A percentile compares a stretch with the other conserved stretches of the same genome.
phyloP scores from a whole-genome alignment of 2,797 vertebrate species.

The Novumbra hubbsi region DNA sequence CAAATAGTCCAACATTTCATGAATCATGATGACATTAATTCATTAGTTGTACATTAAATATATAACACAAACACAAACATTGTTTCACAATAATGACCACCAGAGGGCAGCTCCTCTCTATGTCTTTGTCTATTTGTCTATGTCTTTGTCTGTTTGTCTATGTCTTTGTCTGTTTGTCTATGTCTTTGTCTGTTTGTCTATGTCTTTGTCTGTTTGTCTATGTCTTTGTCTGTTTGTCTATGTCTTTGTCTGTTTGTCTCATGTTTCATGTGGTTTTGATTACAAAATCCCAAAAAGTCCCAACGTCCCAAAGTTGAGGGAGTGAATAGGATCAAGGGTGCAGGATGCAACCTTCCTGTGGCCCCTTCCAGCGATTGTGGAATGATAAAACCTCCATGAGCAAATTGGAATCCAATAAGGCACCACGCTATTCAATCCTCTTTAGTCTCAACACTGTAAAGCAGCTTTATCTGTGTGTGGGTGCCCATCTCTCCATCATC shows the following conservation, averaged over 20 bases:
- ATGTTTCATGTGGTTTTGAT: neutral
- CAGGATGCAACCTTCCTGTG: too few species aligned
- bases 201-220: too few species aligned
- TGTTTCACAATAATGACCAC: constrained; percentile 17
- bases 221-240: neutral
- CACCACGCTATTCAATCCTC: too few species aligned
- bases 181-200: neutral
- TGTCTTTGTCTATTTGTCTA: too few species aligned
- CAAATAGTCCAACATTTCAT: neutral
- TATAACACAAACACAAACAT: neutral
- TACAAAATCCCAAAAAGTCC: too few species aligned
- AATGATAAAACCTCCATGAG: too few species aligned
- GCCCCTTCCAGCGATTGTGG: too few species aligned
- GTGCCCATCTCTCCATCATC: constrained; percentile 21
- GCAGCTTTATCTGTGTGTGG: neutral
- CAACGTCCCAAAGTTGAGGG: neutral
- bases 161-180: too few species aligned
- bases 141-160: neutral
- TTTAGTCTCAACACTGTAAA: neutral
- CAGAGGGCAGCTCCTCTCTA: constrained; percentile 21
- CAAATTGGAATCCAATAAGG: too few species aligned
- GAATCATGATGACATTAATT: neutral
- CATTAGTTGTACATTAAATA: neutral
- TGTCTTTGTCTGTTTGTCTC: too few species aligned
- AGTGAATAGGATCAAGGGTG: too few species aligned